phyloP scores from a whole-genome alignment of 2,888 invertebrate species.

The Tuberolachnus salignus region DNA sequence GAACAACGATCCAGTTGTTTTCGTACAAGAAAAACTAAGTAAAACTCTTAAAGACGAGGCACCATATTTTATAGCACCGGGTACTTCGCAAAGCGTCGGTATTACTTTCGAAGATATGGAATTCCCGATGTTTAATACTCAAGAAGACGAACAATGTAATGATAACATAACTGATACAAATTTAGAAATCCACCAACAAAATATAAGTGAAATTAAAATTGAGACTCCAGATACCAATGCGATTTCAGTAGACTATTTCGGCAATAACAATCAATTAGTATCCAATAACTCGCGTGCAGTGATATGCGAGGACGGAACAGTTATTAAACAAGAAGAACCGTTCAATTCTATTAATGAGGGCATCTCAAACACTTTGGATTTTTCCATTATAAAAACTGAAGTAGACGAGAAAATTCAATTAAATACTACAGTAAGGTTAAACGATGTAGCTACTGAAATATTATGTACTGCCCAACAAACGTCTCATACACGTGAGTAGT shows the following conservation, averaged over 20 bases:
- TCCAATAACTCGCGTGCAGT: background rate
- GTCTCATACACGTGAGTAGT: conserved; percentile 33
- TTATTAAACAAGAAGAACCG: background rate
- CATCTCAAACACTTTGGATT: conserved; percentile 19
- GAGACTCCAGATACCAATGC: background rate
- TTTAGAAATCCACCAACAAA: conserved; percentile 15
- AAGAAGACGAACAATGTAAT: background rate
- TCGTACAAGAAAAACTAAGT: conserved; percentile 19
- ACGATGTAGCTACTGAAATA: conserved; percentile 38
- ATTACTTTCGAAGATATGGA: conserved; percentile 8
- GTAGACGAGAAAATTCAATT: conserved; percentile 7
- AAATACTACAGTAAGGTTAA: background rate
- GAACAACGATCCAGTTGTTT: background rate
- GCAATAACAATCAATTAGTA: background rate
- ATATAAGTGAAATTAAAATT: conserved; percentile 1
- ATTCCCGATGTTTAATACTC: conserved; percentile 18
- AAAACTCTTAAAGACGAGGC: background rate
- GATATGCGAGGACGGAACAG: background rate
- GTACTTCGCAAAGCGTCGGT: background rate
- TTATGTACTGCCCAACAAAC: conserved; percentile 31
- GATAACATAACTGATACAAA: background rate
- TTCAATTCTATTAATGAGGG: background rate
- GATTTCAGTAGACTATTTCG: background rate
- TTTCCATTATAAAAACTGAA: background rate
- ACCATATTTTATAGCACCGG: background rate